Conservation (phyloP, 1,140 invertebrate genomes). For the Uloborus diversus region DNA sequence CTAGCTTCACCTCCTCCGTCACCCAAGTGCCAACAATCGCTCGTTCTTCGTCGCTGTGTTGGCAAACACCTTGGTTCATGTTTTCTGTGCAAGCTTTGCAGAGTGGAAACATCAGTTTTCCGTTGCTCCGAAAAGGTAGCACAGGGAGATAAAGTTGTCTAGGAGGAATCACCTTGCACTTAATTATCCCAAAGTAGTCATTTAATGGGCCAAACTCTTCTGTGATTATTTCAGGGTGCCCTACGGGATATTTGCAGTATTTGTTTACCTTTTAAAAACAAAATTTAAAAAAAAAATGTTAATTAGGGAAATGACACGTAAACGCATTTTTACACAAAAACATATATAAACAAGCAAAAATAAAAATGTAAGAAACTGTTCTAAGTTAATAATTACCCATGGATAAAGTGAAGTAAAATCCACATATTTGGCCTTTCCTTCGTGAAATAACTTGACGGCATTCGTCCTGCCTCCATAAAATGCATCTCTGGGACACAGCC, state of each 20-base stretch:
- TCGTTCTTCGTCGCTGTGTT: constrained; percentile 61
- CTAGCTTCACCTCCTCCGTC: constrained; percentile 64
- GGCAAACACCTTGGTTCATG: constrained; percentile 38
- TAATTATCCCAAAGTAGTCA: constrained; percentile 5
- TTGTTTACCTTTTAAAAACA: not conserved
- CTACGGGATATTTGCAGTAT: constrained; percentile 59
- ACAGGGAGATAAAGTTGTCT: not conserved
- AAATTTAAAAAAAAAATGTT: not conserved
- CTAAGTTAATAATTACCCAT: not conserved
- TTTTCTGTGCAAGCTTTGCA: constrained; percentile 57
- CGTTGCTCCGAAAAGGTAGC: not conserved
- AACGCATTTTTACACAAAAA: no score
- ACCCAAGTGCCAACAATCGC: no score
- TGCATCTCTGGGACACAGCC: not conserved
- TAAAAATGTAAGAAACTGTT: not conserved
- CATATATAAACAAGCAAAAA: no score
- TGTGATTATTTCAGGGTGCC: not conserved
- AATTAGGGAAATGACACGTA: not conserved
- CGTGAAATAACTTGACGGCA: not conserved
- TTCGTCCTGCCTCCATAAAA: constrained; percentile 11
- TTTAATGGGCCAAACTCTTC: not conserved
- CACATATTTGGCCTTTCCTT: constrained; percentile 9
- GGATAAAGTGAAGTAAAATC: constrained; percentile 22
- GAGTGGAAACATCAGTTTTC: constrained; percentile 58
- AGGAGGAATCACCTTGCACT: not conserved